Evolutionary conservation across 2,113 vertebrate species (phyloP).

Genomic region (Lagenorhynchus albirostris): DNA sequence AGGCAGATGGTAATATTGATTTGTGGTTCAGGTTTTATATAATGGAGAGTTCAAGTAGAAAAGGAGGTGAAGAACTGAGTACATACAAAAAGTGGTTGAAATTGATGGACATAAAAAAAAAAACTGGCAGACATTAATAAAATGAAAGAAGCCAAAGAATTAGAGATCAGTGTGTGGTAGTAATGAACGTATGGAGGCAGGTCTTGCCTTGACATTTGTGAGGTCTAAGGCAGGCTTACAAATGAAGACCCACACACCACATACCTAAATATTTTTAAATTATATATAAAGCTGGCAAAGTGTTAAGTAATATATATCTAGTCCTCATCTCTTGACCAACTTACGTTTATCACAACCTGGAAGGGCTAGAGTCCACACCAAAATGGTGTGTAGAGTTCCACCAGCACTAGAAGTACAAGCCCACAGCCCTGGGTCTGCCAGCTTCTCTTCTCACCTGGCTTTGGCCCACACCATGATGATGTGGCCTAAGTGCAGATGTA

Average conservation of each 20-base stretch:
- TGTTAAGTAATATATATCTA: not conserved
- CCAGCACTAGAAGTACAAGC: not conserved
- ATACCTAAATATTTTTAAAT: not conserved
- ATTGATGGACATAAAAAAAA: not conserved
- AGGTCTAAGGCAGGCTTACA: not conserved
- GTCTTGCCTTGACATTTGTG: not conserved
- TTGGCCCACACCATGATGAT: not conserved
- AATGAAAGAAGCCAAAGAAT: not conserved
- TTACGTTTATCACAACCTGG: not conserved
- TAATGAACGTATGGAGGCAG: not conserved
- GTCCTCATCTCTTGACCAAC: not conserved
- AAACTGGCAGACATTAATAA: not conserved
- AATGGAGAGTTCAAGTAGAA: not conserved
- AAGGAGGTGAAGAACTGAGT: not conserved
- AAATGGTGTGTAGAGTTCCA: no score
- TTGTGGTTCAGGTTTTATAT: not conserved
- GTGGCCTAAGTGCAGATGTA: not conserved
- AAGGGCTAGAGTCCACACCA: not conserved
- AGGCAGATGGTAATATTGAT: not conserved
- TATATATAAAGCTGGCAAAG: not conserved
- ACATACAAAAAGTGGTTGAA: not conserved
- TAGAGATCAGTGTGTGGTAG: not conserved
- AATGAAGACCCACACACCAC: not conserved
- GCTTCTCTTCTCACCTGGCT: not conserved
- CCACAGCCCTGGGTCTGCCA: accelerated